Base-by-base conservation (phyloP, 2,888 invertebrate species). In the Anoplius nigerrimus region DNA sequence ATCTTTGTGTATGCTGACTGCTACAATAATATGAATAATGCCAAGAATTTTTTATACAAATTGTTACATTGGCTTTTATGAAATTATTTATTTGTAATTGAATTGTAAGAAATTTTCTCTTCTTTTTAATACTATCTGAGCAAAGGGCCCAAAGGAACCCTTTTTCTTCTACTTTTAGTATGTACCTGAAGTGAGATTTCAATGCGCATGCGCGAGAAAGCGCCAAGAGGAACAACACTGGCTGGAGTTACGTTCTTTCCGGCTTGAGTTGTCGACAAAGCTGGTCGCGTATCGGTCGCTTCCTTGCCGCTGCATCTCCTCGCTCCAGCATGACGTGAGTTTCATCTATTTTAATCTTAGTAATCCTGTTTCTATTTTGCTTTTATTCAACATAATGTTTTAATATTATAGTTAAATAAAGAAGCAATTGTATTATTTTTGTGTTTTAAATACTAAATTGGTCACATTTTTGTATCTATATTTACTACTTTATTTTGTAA, bases 241-340 rank as follows among this genome's bases (percentile, higher is more conserved):
- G 11, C 11, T 34, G 34, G 11, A 34, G 34, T 6, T 34, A 11
- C 34, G 6, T 72, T 71, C 81, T 83, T 83, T 83, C 78, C 78
- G 76, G 75, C 75, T 69, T 71, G 34, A 71, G 69, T 68, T 72
- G 69, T 69, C 61, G 63, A 60, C 22, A 13, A 20, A 65, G 48
- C 53, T 27, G 76, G 78, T 79, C 63, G 61, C 34, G 42, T 62
- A 8, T 8, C 15, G 18, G 27, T 15, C 8, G 51, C 4, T n/a
- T 18, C 13, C 11, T 6, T 59, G 53, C 24, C 60, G 59, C 68
- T 46, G 51, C 24, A 65, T 27, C 51, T 53, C 57, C 15, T 51
- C 52, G 22, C 43, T 1, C 20, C 45, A 76, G 62, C 64, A 83
- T 83, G 83, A 80, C 83, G 83, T 83, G 62, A 83, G 83, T 82